Conservation (phyloP, 2,888 invertebrate species). For the Polyploca ridens region DNA sequence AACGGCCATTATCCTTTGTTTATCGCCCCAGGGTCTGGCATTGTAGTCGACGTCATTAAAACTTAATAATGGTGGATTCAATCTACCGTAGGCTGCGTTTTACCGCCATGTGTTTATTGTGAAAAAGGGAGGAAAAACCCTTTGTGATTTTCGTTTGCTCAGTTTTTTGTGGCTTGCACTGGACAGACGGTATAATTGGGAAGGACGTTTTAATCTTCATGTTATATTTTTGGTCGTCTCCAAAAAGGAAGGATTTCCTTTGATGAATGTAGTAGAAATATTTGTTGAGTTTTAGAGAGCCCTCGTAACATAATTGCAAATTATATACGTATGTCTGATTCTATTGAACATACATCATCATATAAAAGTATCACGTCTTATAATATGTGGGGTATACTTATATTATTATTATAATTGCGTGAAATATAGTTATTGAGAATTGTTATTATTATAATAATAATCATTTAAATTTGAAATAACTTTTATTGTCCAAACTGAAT, state of each 20-base stretch:
- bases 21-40: conserved; percentile 57
- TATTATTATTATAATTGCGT: too few species aligned
- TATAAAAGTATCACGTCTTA: too few species aligned
- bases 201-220: conserved; percentile 36
- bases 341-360: too few species aligned
- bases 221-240: conserved; percentile 20
- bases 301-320: neutral
- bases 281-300: neutral
- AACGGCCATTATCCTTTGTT: conserved; percentile 74
- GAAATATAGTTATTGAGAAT: too few species aligned
- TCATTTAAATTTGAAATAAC: too few species aligned
- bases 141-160: conserved; percentile 39
- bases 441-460: too few species aligned
- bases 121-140: conserved; percentile 39
- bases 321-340: too few species aligned
- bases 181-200: conserved; percentile 37
- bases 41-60: conserved; percentile 75
- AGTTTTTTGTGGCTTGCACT: conserved; percentile 27
- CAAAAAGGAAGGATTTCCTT: neutral
- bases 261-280: neutral
- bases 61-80: conserved; percentile 75
- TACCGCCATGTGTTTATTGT: conserved; percentile 54
- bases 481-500: neutral
- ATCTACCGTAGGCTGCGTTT: conserved; percentile 58
- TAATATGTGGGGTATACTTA: too few species aligned